Evolutionary conservation across 2,113 vertebrate genomes (phyloP).

Genomic region (Lates calcarifer): DNA sequence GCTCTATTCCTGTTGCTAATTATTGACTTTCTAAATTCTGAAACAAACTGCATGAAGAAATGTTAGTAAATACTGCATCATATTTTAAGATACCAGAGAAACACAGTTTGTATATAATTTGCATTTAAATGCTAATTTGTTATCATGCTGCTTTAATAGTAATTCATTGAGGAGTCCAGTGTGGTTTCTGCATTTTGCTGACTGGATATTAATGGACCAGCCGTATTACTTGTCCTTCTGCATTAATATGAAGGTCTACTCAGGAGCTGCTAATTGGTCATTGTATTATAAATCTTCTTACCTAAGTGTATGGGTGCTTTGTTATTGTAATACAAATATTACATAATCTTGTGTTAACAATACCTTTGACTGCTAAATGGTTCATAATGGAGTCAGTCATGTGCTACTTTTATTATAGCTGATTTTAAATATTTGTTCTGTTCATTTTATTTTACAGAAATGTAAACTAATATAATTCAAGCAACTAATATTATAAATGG

Average conservation of each 20-base stretch:
- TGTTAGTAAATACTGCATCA: constrained; percentile 14
- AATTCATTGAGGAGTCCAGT: constrained; percentile 9
- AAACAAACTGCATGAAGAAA: constrained; percentile 44
- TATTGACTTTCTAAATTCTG: constrained; percentile 6
- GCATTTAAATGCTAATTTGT: constrained; percentile 31
- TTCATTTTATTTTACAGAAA: constrained; percentile 14
- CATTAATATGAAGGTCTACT: constrained; percentile 32
- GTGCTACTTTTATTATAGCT: too few species aligned
- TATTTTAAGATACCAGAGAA: constrained; percentile 19
- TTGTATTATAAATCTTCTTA: background rate
- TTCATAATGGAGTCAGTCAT: too few species aligned
- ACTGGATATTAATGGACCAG: constrained; percentile 38
- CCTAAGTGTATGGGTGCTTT: constrained; percentile 27
- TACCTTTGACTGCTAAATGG: constrained; percentile 5
- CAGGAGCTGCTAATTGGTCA: constrained; percentile 43
- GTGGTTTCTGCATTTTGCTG: constrained; percentile 29
- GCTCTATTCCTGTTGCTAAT: constrained; percentile 31
- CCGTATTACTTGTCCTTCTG: constrained; percentile 23
- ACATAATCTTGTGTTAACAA: constrained; percentile 28
- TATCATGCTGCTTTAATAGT: background rate
- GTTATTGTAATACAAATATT: constrained; percentile 39
- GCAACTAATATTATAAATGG: too few species aligned
- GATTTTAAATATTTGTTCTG: constrained; percentile 16
- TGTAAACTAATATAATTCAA: too few species aligned
- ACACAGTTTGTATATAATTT: constrained; percentile 6